phyloP scores from a whole-genome alignment of 2,113 vertebrate genomes.

The Poicephalus gulielmi region DNA sequence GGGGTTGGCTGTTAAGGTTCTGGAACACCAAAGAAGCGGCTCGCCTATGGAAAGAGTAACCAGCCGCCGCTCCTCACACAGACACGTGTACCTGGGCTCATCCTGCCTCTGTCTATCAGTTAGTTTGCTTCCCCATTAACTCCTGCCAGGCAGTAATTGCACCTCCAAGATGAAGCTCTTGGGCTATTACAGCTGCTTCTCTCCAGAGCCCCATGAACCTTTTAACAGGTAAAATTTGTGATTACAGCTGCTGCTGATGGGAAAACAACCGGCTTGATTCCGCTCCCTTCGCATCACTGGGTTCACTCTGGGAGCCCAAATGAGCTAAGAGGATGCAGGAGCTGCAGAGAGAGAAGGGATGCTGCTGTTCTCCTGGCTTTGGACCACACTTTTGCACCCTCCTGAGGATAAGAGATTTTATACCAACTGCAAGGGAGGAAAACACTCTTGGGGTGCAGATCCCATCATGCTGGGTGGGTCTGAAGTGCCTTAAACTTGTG shows the following conservation, averaged over 20 bases:
- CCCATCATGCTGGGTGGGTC: background rate
- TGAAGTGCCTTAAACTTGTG: background rate
- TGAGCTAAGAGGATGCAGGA: background rate
- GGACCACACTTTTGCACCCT: background rate
- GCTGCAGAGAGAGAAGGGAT: background rate
- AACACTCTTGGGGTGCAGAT: background rate
- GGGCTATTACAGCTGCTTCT: background rate
- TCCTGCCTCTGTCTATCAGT: background rate
- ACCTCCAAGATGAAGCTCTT: background rate
- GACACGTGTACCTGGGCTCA: background rate
- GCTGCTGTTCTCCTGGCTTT: background rate
- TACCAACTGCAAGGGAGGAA: rapidly evolving
- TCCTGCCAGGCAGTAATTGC: conserved; percentile 5
- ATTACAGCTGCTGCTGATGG: background rate
- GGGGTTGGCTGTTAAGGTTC: background rate
- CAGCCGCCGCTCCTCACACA: rapidly evolving
- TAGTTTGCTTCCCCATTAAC: background rate
- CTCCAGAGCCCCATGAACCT: background rate
- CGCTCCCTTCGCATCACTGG: background rate
- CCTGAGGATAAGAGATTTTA: background rate
- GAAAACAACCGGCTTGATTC: background rate
- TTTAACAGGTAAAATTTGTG: background rate
- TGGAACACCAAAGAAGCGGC: background rate
- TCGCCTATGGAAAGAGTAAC: background rate
- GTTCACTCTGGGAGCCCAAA: background rate